Conservation (phyloP, 2,113 vertebrate species). For the Hippopotamus amphibius region DNA sequence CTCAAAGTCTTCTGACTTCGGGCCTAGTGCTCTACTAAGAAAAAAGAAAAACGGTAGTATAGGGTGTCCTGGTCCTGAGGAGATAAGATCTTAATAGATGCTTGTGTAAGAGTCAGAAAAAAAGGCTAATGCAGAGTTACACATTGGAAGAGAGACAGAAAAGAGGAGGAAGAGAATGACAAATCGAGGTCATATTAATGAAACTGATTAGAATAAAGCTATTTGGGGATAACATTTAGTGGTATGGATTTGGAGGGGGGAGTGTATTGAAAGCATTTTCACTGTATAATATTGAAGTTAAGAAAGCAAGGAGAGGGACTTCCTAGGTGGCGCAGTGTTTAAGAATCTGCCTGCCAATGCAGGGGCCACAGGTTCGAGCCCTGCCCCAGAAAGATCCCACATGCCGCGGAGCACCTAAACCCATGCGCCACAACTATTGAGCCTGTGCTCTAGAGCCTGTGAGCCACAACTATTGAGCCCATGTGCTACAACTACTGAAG, state of each 20-base stretch:
- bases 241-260: not conserved
- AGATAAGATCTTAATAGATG: not conserved
- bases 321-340: no score
- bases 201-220: slow-evolving; percentile 28
- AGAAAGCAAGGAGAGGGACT: not conserved
- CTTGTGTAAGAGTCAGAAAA: not conserved
- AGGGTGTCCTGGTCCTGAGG: not conserved
- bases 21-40: not conserved
- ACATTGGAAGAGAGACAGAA: not conserved
- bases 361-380: no score
- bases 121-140: not conserved
- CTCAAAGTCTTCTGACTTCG: not conserved
- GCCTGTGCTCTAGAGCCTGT: no score
- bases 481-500: no score
- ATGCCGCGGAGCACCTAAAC: no score
- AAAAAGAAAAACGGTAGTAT: not conserved
- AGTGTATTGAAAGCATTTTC: not conserved
- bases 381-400: no score
- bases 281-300: not conserved
- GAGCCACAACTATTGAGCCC: no score
- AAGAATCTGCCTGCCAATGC: no score
- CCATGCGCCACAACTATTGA: no score
- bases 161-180: not conserved
- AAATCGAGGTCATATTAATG: not conserved
- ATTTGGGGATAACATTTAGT: slow-evolving; percentile 31